A percentile compares a stretch with the other conserved stretches of the same genome.
These are phyloP conservation scores for Halcyon malimbica DNA, from an alignment of 2,113 vertebrate species.

Conservation along the genomic window DNA sequence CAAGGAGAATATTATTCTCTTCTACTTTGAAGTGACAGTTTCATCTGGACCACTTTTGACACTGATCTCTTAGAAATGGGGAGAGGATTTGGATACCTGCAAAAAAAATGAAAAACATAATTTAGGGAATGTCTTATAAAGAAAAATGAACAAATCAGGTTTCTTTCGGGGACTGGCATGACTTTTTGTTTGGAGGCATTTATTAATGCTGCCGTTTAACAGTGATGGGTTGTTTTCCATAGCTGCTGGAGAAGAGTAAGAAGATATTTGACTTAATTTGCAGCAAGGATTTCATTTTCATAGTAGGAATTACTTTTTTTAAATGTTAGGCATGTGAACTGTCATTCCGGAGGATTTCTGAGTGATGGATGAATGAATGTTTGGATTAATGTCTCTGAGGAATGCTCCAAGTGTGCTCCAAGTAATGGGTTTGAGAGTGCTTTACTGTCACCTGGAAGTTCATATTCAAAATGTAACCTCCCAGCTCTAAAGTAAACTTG, in stretches of 20 bases:
- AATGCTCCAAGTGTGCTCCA: not conserved
- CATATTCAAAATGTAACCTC: not conserved
- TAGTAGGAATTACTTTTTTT: not conserved
- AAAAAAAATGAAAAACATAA: not conserved
- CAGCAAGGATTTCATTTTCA: not conserved
- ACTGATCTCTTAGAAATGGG: not conserved
- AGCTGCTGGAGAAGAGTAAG: not conserved
- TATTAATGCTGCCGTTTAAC: not conserved
- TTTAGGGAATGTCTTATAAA: not conserved
- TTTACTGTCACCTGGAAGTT: not conserved
- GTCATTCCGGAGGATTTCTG: not conserved
- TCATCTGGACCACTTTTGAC: not conserved
- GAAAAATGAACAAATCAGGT: not conserved
- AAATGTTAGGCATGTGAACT: not conserved
- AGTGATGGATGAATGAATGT: not conserved
- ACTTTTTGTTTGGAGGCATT: not conserved
- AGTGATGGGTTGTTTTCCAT: not conserved
- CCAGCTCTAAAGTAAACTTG: not conserved
- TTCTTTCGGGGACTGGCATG: not conserved
- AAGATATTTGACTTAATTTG: not conserved
- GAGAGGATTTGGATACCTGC: not conserved
- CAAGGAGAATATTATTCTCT: not conserved
- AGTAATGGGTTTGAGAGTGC: not conserved
- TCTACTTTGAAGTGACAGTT: not conserved
- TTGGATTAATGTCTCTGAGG: not conserved